phyloP scores from a whole-genome alignment of 2,113 vertebrate genomes.

The Ochotona curzoniae region DNA sequence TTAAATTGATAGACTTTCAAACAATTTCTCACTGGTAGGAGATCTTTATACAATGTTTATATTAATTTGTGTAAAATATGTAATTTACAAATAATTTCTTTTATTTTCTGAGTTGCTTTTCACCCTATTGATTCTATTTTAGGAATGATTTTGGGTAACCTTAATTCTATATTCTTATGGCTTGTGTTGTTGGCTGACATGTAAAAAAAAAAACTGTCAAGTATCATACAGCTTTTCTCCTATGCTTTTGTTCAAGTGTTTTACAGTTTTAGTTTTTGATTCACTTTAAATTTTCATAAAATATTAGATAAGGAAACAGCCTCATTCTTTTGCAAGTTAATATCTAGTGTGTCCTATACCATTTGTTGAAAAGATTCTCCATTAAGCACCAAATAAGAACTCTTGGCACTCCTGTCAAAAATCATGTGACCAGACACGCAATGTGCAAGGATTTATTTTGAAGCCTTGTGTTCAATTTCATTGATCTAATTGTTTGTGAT shows the following conservation, averaged over 20 bases:
- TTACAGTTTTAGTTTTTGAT: neutral
- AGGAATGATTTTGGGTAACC: neutral
- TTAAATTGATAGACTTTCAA: neutral
- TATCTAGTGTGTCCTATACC: neutral
- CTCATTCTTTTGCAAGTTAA: neutral
- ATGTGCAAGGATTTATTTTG: neutral
- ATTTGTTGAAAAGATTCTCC: neutral
- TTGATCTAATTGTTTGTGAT: neutral
- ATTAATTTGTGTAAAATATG: neutral
- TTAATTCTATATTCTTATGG: neutral
- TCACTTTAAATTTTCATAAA: neutral
- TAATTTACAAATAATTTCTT: neutral
- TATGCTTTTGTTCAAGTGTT: neutral
- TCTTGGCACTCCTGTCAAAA: neutral
- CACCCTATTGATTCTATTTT: neutral
- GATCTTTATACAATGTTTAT: neutral
- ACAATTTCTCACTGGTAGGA: neutral
- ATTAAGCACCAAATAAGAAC: neutral
- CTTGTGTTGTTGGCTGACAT: neutral
- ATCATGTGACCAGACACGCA: neutral
- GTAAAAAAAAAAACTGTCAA: neutral
- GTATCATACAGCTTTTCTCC: neutral
- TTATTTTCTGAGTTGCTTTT: neutral
- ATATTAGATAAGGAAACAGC: neutral
- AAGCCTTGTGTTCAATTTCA: neutral